These are phyloP conservation scores for Chionoecetes opilio DNA, from an alignment of 1,140 invertebrate species.

Conservation along the genomic window DNA sequence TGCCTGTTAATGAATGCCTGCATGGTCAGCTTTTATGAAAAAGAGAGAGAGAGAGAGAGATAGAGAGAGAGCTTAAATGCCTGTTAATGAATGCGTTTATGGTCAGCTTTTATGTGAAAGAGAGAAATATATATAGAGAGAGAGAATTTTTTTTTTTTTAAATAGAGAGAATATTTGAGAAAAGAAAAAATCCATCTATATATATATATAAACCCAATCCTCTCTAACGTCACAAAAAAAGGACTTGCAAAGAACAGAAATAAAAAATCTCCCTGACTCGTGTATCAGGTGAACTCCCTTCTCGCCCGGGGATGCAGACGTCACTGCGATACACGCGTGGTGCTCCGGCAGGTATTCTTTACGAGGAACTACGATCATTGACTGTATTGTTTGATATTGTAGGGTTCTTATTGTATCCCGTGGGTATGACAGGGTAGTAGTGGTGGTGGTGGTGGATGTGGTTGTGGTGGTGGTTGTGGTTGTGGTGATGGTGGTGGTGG, in stretches of 20 bases:
- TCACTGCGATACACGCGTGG: background rate
- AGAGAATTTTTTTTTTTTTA: too few species aligned
- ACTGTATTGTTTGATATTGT: background rate
- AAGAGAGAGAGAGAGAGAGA: too few species aligned
- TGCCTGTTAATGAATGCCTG: too few species aligned
- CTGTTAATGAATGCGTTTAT: too few species aligned
- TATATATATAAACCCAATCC: conserved; percentile 11
- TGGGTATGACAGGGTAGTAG: background rate
- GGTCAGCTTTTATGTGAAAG: too few species aligned
- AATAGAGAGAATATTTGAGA: too few species aligned
- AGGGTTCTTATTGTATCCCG: background rate
- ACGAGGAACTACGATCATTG: background rate
- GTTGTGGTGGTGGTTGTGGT: background rate
- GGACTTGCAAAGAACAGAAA: background rate
- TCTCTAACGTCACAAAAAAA: background rate
- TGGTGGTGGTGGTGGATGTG: background rate
- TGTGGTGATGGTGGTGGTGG: background rate
- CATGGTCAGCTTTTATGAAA: too few species aligned
- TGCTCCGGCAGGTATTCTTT: background rate
- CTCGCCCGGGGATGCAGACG: background rate
- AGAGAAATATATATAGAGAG: background rate
- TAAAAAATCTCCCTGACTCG: background rate
- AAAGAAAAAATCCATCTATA: background rate
- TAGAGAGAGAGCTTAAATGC: too few species aligned
- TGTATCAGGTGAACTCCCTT: background rate